A percentile compares a stretch with the other conserved stretches of the same genome.
phyloP scores from a whole-genome alignment of 2,888 invertebrate species.

The Cyclophora albipunctata region DNA sequence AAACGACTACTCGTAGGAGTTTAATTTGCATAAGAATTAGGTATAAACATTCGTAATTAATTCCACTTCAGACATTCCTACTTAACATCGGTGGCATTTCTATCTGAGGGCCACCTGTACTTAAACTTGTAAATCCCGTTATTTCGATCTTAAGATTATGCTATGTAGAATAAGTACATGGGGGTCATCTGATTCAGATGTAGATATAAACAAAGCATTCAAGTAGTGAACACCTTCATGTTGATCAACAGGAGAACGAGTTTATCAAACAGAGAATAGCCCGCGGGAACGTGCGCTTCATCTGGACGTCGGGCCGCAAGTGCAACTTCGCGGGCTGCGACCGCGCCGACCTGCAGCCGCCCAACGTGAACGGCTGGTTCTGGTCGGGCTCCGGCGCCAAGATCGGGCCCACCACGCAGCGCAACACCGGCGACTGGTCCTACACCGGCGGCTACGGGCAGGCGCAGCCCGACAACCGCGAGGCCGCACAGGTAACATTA shows the following conservation, averaged over 20 bases:
- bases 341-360: constrained; percentile 87
- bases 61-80: too few relatives aligned
- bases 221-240: too few relatives aligned
- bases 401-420: constrained; percentile 90
- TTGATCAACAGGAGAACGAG: constrained; percentile 80
- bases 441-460: constrained; percentile 91
- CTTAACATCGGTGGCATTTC: too few relatives aligned
- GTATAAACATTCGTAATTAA: too few relatives aligned
- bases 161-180: too few relatives aligned
- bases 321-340: constrained; percentile 95
- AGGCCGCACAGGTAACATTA: constrained; percentile 85
- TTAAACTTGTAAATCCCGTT: too few relatives aligned
- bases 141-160: too few relatives aligned
- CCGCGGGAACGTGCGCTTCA: constrained; percentile 85
- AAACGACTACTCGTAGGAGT: too few relatives aligned
- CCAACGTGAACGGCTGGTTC: constrained; percentile 92
- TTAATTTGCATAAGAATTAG: too few relatives aligned
- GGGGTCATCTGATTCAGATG: too few relatives aligned
- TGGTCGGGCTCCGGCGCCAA: constrained; percentile 95
- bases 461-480: constrained; percentile 91
- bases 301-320: constrained; percentile 94
- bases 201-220: too few relatives aligned
- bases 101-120: too few relatives aligned
- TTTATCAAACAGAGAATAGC: constrained; percentile 91
- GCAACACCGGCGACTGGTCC: constrained; percentile 94